Percentiles rank a stretch among this genome's conserved stretches.
These are phyloP conservation scores for Rhabdomys pumilio DNA, from an alignment of 2,797 vertebrate species.

Conservation along the genomic window DNA sequence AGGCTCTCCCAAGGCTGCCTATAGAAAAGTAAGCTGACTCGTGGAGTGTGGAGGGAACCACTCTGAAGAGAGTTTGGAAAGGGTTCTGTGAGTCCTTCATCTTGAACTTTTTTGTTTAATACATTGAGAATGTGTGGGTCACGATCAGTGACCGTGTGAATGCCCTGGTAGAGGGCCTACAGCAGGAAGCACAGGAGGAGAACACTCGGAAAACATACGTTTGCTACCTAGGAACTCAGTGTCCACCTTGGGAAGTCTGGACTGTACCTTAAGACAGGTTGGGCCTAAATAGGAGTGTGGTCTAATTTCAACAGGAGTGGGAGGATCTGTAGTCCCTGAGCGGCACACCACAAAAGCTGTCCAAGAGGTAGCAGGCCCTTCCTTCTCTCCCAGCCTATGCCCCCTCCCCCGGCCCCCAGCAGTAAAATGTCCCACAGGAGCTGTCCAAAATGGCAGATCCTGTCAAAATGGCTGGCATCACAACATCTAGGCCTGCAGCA, in stretches of 20 bases:
- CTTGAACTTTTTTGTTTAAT: constrained; percentile 90
- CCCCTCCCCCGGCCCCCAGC: no score
- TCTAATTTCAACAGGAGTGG: neutral
- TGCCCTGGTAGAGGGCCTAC: constrained; percentile 85
- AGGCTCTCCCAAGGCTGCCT: neutral
- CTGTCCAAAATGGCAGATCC: no score
- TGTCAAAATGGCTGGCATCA: no score
- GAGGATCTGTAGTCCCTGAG: no score
- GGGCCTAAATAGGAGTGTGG: neutral
- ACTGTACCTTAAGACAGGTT: neutral
- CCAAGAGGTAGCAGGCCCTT: no score
- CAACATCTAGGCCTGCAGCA: no score
- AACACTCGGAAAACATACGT: neutral
- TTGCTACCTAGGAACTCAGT: neutral
- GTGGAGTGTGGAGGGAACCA: no score
- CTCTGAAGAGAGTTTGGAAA: neutral
- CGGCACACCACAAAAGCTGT: neutral
- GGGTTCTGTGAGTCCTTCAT: constrained; percentile 86
- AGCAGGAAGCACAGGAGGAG: neutral
- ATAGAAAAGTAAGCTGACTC: neutral
- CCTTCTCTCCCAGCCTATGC: no score
- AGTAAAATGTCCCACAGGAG: no score
- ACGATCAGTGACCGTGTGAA: constrained; percentile 91
- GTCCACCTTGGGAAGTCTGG: neutral
- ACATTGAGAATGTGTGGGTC: constrained; percentile 89